Percentiles rank a stretch among this genome's conserved stretches.
Evolutionary conservation across 2,888 invertebrate species (phyloP).

Genomic region (Plagodis pulveraria): DNA sequence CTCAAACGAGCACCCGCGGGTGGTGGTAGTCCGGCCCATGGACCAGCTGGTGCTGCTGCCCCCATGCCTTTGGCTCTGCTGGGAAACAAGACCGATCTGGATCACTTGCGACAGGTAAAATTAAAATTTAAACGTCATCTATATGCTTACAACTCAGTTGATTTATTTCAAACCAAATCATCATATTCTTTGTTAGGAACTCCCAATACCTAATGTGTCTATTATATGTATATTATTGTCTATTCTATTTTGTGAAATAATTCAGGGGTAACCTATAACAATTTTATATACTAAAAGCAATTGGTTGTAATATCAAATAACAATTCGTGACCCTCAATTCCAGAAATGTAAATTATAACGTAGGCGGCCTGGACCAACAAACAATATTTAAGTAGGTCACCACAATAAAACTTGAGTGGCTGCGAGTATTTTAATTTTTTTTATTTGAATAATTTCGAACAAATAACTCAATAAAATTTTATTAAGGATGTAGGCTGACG

Average conservation of each 20-base stretch:
- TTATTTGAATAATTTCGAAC: constrained; percentile 20
- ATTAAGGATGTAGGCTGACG: constrained; percentile 25
- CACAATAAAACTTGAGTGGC: constrained; percentile 25
- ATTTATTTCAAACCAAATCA: too few species aligned
- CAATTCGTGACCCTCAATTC: constrained; percentile 16
- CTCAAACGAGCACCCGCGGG: constrained; percentile 82
- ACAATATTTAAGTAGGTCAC: constrained; percentile 31
- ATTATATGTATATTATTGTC: not conserved
- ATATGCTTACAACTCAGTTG: too few species aligned
- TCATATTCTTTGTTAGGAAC: too few species aligned
- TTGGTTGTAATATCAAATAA: constrained; percentile 12
- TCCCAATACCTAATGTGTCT: not conserved
- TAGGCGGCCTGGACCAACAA: constrained; percentile 16
- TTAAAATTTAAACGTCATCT: not conserved
- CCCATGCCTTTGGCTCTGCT: constrained; percentile 87
- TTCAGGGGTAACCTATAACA: not conserved
- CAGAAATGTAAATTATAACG: constrained; percentile 22
- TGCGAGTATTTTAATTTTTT: constrained; percentile 23
- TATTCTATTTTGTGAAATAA: not conserved
- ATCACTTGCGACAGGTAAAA: constrained; percentile 89
- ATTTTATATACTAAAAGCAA: not conserved
- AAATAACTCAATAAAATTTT: constrained; percentile 24
- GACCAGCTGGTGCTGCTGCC: constrained; percentile 79
- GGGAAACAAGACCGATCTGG: constrained; percentile 92
- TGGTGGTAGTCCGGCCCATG: constrained; percentile 84